Evolutionary conservation across 2,113 vertebrate genomes (phyloP).

Genomic region (Abramis brama): DNA sequence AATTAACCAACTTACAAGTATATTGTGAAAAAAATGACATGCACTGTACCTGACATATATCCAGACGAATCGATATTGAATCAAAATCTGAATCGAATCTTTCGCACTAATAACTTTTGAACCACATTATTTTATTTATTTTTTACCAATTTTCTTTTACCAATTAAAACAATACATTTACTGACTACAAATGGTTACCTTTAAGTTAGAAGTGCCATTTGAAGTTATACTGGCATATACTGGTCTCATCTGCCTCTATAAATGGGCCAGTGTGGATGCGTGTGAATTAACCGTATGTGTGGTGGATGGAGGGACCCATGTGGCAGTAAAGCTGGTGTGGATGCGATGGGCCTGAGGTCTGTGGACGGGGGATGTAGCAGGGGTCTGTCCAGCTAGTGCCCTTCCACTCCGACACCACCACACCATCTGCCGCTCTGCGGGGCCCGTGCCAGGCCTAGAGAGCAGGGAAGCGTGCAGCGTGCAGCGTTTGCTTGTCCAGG

Average conservation of each 20-base stretch:
- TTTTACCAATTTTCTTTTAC: too few relatives aligned
- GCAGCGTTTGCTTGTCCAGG: slow-evolving; percentile 47
- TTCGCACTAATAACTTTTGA: too few relatives aligned
- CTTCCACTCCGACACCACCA: slow-evolving; percentile 68
- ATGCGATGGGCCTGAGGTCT: slow-evolving; percentile 49
- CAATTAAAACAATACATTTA: too few relatives aligned
- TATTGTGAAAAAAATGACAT: too few relatives aligned
- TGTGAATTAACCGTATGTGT: slow-evolving; percentile 40
- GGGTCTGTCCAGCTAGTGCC: slow-evolving; percentile 71
- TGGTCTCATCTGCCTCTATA: slow-evolving; percentile 55
- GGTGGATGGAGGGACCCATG: slow-evolving; percentile 56
- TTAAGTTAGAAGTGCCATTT: slow-evolving; percentile 45
- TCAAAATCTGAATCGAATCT: too few relatives aligned
- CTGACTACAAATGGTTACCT: too few relatives aligned
- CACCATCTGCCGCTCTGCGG: slow-evolving; percentile 76
- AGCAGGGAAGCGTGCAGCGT: slow-evolving; percentile 38
- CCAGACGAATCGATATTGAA: too few relatives aligned
- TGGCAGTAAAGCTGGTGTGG: slow-evolving; percentile 71
- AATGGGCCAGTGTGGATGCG: slow-evolving; percentile 34
- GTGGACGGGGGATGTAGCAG: slow-evolving; percentile 58
- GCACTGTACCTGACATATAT: too few relatives aligned
- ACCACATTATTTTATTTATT: too few relatives aligned
- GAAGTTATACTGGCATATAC: slow-evolving; percentile 73
- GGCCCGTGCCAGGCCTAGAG: slow-evolving; percentile 66
- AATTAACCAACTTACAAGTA: too few relatives aligned